Evolutionary conservation across 2,797 vertebrate genomes (phyloP).

Genomic region (Mormyrops attenuatus): DNA sequence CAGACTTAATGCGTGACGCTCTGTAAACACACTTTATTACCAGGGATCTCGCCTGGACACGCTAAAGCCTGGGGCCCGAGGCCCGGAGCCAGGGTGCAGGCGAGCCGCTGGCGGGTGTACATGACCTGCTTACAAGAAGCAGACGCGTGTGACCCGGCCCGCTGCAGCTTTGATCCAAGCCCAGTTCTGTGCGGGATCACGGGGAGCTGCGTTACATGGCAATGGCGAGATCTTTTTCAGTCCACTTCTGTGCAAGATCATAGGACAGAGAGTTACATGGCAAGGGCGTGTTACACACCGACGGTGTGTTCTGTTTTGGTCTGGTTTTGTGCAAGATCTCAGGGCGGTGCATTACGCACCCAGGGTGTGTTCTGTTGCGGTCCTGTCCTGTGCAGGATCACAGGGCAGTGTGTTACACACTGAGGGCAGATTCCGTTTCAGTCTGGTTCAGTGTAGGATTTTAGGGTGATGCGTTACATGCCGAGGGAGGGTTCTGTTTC

Average conservation of each 20-base stretch:
- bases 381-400: no score
- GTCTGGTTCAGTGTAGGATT: background rate
- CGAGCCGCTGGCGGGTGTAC: background rate
- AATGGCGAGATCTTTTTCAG: background rate
- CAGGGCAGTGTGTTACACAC: no score
- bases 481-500: background rate
- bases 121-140: constrained; percentile 12
- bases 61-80: background rate
- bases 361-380: no score
- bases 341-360: no score
- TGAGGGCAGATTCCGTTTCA: background rate
- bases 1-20: constrained; percentile 3
- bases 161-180: background rate
- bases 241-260: background rate
- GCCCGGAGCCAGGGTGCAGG: background rate
- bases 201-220: background rate
- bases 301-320: background rate
- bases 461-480: background rate
- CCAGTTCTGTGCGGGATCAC: background rate
- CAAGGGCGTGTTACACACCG: background rate
- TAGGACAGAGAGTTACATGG: no score
- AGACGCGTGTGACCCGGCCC: background rate
- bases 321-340: no score
- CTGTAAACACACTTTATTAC: constrained; percentile 17
- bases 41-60: constrained; percentile 12